Conservation (phyloP, 2,888 invertebrate genomes). For the Cryptus armator region DNA sequence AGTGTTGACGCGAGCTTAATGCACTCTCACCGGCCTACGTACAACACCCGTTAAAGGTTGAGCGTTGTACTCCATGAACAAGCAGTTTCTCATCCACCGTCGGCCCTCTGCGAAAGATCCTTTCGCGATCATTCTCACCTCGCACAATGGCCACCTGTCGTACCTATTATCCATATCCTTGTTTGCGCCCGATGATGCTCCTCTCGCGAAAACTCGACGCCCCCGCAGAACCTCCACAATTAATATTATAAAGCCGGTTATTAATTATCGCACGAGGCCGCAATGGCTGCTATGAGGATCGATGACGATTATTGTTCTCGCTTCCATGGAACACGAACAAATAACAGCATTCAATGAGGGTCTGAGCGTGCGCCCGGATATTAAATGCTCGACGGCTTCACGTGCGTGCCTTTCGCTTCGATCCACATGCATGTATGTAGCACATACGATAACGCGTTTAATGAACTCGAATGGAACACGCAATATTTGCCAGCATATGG, state of each 20-base stretch:
- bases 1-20: constrained; percentile 60
- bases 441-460: background rate
- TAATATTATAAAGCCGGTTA: constrained; percentile 32
- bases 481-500: background rate
- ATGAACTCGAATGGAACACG: constrained; percentile 1
- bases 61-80: background rate
- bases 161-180: background rate
- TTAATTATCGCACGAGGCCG: constrained; percentile 26
- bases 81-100: constrained; percentile 7
- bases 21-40: constrained; percentile 45
- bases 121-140: constrained; percentile 4
- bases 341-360: background rate
- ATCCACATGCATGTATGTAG: constrained; percentile 4
- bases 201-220: background rate
- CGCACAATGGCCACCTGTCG: constrained; percentile 3
- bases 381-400: background rate
- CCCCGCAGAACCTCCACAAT: background rate
- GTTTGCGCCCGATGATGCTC: background rate
- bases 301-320: constrained; percentile 24
- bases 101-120: constrained; percentile 13
- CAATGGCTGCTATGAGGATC: constrained; percentile 18
- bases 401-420: background rate
- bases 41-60: constrained; percentile 28
- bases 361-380: background rate
- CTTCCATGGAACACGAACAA: constrained; percentile 19